phyloP scores from a whole-genome alignment of 2,888 invertebrate species.

The Xestia ashworthii region DNA sequence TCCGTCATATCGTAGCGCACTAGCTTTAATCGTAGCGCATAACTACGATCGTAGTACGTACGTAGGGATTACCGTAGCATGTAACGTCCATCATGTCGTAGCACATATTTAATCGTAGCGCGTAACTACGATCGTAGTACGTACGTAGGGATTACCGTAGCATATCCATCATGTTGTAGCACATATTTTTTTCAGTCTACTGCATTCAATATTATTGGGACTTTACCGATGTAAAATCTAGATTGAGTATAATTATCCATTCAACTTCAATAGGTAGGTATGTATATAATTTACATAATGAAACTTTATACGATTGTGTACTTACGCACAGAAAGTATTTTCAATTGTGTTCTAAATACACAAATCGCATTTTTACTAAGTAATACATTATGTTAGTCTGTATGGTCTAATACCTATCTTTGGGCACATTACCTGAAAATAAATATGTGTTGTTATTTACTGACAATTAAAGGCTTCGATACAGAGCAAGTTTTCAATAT shows the following conservation, averaged over 20 bases:
- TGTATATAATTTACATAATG: not conserved
- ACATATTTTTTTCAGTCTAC: not conserved
- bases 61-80: too few species aligned
- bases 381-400: not conserved
- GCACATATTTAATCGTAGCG: not conserved
- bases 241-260: not conserved
- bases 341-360: not conserved
- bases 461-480: too few species aligned
- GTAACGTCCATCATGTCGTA: not conserved
- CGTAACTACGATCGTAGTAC: too few species aligned
- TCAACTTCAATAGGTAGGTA: not conserved
- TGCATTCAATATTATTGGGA: not conserved
- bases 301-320: not conserved
- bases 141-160: not conserved
- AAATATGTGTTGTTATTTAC: too few species aligned
- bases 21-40: too few species aligned
- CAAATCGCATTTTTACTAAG: not conserved
- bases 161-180: not conserved
- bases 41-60: not conserved
- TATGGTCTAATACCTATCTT: too few species aligned
- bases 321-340: not conserved
- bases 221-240: slow-evolving; percentile 4
- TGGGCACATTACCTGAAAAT: too few species aligned
- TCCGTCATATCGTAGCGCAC: too few species aligned
- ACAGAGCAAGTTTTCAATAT: not conserved